Evolutionary conservation across 1,140 invertebrate species (phyloP).

Genomic region (Cotesia glomerata): DNA sequence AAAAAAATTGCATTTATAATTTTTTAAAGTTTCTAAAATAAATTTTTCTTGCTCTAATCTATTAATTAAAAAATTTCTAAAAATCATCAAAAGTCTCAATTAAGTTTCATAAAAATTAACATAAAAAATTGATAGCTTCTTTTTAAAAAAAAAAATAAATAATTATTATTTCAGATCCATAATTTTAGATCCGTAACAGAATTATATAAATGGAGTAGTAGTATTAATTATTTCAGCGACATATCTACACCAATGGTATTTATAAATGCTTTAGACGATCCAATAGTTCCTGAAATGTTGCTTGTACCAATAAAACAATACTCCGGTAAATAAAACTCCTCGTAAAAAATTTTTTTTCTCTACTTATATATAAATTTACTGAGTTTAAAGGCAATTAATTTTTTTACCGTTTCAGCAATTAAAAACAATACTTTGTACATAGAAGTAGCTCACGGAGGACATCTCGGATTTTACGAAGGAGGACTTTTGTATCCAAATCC

Average conservation of each 20-base stretch:
- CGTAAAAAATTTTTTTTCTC: neutral
- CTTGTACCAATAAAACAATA: constrained; percentile 75
- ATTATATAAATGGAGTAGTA: constrained; percentile 84
- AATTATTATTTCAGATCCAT: constrained; percentile 53
- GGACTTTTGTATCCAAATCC: constrained; percentile 83
- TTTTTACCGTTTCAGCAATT: constrained; percentile 66
- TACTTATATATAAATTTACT: constrained; percentile 1
- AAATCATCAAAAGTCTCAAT: too few relatives aligned
- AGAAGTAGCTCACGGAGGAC: constrained; percentile 86
- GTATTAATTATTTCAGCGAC: constrained; percentile 75
- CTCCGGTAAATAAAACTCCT: constrained; percentile 67
- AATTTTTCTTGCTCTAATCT: too few relatives aligned
- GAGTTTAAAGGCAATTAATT: neutral
- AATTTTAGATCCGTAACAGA: constrained; percentile 80
- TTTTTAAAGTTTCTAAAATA: too few relatives aligned
- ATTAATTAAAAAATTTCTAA: too few relatives aligned
- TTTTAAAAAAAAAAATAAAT: too few relatives aligned
- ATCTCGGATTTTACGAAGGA: constrained; percentile 92
- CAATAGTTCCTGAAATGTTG: constrained; percentile 80
- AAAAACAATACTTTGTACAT: constrained; percentile 76
- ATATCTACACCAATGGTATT: constrained; percentile 86
- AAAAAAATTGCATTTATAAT: too few relatives aligned
- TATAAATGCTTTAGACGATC: constrained; percentile 88
- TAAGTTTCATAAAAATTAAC: too few relatives aligned
- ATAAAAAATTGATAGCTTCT: too few relatives aligned